Base-by-base conservation (phyloP, 1,140 invertebrate genomes). In the Leguminivora glycinivorella region DNA sequence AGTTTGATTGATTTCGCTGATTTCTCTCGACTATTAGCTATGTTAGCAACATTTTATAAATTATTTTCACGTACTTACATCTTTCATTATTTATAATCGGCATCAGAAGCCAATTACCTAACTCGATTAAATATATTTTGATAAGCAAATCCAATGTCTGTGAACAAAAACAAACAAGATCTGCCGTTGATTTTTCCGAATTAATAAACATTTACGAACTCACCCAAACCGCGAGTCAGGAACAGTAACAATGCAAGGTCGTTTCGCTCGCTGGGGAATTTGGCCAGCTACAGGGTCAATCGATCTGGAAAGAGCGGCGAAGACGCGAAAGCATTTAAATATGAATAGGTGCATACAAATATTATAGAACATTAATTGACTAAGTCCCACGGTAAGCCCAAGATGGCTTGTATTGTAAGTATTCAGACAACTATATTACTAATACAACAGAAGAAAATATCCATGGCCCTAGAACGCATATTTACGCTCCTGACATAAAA, bases 191-290 rank as follows among this genome's bases (percentile, higher is more conserved):
- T 58, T 12, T 31, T n/a, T 29, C 58, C n/a, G 17, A 31, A 26
- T 60, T 31, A 63, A 31, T 60, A 22, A 52, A 17, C n/a, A 17
- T 29, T 63, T 31, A 74, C 71, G 71, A 68, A 76, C 70, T 74
- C 72, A 74, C 70, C 58, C 56, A 67, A 73, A 72, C 26, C 25
- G 58, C 72, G 70, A 66, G 72, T 56, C 69, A 70, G 70, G 66
- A 74, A 29, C 68, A 69, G 31, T 34, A 74, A 79, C 75, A 79
- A 79, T 76, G 77, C 77, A 79, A 79, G 77, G 77, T 75, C 75
- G 77, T 71, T 69, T 71, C 74, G 72, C 71, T 70, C 74, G 69
- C 75, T 78, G 75, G 29, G 69, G 73, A 77, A 78, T 75, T 72
- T 52, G 40, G 73, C 67, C 69, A 69, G 67, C 34, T 72, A 47